Evolutionary conservation across 2,797 vertebrate species (phyloP), one percentile per base, ranked within the genome.

Genomic region (Schizopygopsis pylzovi): DNA sequence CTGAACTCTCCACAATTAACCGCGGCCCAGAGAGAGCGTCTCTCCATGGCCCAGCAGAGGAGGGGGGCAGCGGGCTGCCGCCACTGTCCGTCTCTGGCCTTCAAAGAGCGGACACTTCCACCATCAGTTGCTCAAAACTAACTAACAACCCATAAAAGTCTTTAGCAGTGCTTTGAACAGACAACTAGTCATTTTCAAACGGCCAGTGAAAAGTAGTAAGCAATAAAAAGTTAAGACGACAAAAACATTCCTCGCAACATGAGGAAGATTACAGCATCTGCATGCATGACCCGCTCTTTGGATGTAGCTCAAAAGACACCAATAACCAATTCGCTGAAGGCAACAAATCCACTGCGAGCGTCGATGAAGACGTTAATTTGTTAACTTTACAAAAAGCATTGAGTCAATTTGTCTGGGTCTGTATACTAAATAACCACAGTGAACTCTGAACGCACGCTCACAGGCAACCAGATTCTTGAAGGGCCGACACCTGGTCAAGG

Each of bases 1-100:
- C 97, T 97, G 96, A 96, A 96, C 89, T 93, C 96, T 93, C 94
- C 94, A 95, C 97, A 97, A 97, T 98, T 98, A 98, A 96, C 92
- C 91, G 65, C 88, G 93, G 94, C 95, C 95, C 79, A 84, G 68
- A 81, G 87, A 80, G 61, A 86, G 83, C 43, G 82, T 88, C 89
- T 79, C 78, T 87, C 79, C 49, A 47, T 3, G 18, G 25, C 86
- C 52, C 43, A 61, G 65, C 67, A 4, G 20, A 75, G 49, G 39
- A 52, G 75, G 73, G 41, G 39, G 22, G 13, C 18, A 33, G 22
- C 28, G 11, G 25, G 11, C 84, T 78, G 76, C 54, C 28, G 85
- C 81, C 65, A 63, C 37, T 77, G 72, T 72, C 79, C 47, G 63
- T 43, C 72, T 82, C 71, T 54, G 65, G 70, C 83, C 73, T 71